A percentile compares a stretch with the other conserved stretches of the same genome.
phyloP scores from a whole-genome alignment of 2,888 invertebrate genomes.

The Spodoptera exigua region DNA sequence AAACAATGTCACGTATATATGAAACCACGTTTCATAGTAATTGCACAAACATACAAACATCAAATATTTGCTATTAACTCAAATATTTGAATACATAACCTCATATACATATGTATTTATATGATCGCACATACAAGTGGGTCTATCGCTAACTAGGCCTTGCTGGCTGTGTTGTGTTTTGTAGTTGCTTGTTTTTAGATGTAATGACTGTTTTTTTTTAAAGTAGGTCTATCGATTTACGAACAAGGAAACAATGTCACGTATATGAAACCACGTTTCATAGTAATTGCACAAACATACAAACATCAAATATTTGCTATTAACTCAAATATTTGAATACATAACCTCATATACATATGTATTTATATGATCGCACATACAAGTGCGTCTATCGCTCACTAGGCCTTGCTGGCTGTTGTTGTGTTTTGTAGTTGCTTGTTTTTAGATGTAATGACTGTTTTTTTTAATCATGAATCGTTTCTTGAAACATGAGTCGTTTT shows the following conservation, averaged over 20 bases:
- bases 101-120: too few species aligned
- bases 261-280: constrained; percentile 1
- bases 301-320: constrained; percentile 20
- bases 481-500: too few species aligned
- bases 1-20: constrained; percentile 13
- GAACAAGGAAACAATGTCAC: constrained; percentile 10
- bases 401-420: neutral
- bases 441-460: too few species aligned
- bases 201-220: too few species aligned
- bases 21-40: neutral
- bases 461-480: too few species aligned
- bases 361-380: constrained; percentile 23
- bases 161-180: neutral
- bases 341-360: too few species aligned
- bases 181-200: too few species aligned
- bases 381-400: neutral
- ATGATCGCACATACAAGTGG: constrained; percentile 14
- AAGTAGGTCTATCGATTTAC: constrained; percentile 23
- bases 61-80: constrained; percentile 27
- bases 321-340: constrained; percentile 28
- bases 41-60: constrained; percentile 2
- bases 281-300: constrained; percentile 2
- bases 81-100: constrained; percentile 24
- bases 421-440: neutral
- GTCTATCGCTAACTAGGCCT: neutral